phyloP scores from a whole-genome alignment of 2,888 invertebrate species.

The Sisyra terminalis region DNA sequence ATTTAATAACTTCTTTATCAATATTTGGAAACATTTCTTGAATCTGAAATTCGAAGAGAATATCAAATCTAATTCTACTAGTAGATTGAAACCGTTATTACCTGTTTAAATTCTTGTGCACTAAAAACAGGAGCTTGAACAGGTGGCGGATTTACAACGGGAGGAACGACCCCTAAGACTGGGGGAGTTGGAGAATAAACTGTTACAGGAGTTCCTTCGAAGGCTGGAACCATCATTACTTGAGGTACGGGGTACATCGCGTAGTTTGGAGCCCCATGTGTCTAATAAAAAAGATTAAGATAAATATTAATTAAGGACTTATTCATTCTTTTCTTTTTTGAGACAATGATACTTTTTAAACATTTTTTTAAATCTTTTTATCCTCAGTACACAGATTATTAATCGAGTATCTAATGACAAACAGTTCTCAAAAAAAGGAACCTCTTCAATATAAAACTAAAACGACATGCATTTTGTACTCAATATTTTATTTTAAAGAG shows the following conservation, averaged over 20 bases:
- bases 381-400: too few relatives aligned
- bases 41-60: constrained; percentile 38
- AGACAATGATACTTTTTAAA: too few relatives aligned
- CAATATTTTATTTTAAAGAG: too few relatives aligned
- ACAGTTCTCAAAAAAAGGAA: too few relatives aligned
- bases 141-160: constrained; percentile 20
- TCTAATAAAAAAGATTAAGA: constrained; percentile 15
- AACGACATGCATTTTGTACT: neutral
- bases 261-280: constrained; percentile 29
- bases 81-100: constrained; percentile 19
- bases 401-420: too few relatives aligned
- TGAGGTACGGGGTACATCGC: constrained; percentile 27
- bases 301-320: neutral
- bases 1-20: constrained; percentile 82
- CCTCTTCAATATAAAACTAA: too few relatives aligned
- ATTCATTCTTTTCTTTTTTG: too few relatives aligned
- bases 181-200: constrained; percentile 29
- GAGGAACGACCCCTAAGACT: constrained; percentile 28
- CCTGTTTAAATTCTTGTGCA: constrained; percentile 47
- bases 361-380: too few relatives aligned
- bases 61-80: too few relatives aligned
- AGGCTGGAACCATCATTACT: constrained; percentile 51
- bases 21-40: constrained; percentile 95
- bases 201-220: constrained; percentile 24
- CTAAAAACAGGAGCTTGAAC: constrained; percentile 26